phyloP scores from a whole-genome alignment of 2,113 vertebrate genomes.

The Vimba vimba region DNA sequence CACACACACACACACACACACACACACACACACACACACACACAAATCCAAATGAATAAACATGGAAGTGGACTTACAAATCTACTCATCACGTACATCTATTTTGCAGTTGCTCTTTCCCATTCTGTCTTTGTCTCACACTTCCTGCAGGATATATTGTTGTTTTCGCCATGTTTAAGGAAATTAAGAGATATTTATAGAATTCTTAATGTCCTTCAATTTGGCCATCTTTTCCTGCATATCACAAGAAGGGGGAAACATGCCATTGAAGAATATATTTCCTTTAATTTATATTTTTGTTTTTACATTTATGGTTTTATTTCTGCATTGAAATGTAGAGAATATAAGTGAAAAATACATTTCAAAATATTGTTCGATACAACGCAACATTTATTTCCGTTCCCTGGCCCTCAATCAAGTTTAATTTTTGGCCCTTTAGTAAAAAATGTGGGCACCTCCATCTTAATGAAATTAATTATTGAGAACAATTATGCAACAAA shows the following conservation, averaged over 20 bases:
- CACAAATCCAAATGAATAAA: background rate
- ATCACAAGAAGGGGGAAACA: background rate
- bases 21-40: conserved; percentile 20
- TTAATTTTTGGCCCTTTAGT: background rate
- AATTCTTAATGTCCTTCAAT: background rate
- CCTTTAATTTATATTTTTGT: background rate
- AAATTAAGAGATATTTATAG: background rate
- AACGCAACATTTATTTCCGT: too few relatives aligned
- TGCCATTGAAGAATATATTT: background rate
- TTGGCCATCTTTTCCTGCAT: background rate
- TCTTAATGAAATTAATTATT: too few relatives aligned
- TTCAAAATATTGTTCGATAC: too few relatives aligned
- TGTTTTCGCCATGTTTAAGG: background rate
- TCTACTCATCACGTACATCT: background rate
- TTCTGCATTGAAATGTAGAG: too few relatives aligned
- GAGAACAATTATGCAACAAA: background rate
- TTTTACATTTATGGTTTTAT: too few relatives aligned
- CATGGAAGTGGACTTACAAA: background rate
- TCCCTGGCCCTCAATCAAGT: background rate
- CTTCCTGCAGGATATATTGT: background rate
- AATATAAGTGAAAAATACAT: too few relatives aligned
- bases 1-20: conserved; percentile 13
- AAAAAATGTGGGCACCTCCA: background rate
- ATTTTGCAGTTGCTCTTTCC: background rate
- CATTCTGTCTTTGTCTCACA: background rate